Percentiles rank a stretch among this genome's conserved stretches.
These are phyloP conservation scores for Platysternon megacephalum DNA, from an alignment of 2,113 vertebrate genomes.

Conservation along the genomic window DNA sequence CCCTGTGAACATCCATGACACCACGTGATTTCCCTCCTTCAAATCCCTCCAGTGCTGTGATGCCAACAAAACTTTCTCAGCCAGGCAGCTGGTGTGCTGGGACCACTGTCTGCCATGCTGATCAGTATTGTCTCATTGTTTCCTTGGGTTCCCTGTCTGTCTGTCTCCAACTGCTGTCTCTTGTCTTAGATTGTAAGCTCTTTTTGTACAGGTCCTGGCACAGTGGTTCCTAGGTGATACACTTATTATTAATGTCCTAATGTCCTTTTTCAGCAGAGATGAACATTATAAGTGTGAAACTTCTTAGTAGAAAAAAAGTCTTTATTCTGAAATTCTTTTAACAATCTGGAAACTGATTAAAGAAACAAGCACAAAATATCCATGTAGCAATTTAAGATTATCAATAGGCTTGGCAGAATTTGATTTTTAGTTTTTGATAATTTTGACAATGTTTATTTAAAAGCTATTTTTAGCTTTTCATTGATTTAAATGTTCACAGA, in stretches of 20 bases:
- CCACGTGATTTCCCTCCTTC: not conserved
- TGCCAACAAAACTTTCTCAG: not conserved
- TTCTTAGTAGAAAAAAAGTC: not conserved
- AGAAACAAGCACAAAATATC: not conserved
- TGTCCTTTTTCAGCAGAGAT: not conserved
- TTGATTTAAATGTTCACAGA: not conserved
- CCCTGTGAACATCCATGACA: not conserved
- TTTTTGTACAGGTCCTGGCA: not conserved
- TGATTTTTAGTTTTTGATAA: not conserved
- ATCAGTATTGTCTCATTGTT: not conserved
- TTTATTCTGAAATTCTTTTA: not conserved
- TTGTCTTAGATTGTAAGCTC: not conserved
- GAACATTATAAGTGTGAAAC: not conserved
- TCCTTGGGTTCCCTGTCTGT: not conserved
- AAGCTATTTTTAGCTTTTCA: not conserved
- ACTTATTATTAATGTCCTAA: not conserved
- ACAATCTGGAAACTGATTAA: not conserved
- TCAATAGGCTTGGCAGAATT: not conserved
- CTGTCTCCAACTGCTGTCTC: not conserved
- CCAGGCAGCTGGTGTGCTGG: not conserved
- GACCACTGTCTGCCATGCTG: not conserved
- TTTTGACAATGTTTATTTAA: not conserved
- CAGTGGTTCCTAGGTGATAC: not conserved
- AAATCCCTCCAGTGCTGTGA: not conserved
- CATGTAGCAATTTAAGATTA: not conserved